Evolutionary conservation across 2,113 vertebrate genomes (phyloP), one percentile per base, ranked within the genome.

Genomic region (Pyxicephalus adspersus): DNA sequence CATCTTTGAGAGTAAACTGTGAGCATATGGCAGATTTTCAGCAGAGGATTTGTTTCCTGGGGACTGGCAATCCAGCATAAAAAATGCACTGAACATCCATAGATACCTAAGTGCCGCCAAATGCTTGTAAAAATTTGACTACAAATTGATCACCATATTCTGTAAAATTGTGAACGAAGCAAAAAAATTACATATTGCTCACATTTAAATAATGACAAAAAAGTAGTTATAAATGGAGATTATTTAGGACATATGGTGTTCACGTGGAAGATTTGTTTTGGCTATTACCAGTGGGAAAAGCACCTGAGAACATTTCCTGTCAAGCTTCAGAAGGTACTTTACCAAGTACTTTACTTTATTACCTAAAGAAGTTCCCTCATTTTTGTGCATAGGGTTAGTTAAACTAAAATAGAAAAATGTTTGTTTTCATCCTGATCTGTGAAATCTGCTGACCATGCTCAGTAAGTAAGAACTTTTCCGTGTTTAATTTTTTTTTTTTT

Each of bases 281-380:
- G 28, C 34, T 71, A 55, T 57, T 78, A 79, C 22, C 60, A 81
- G 68, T 81, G 38, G 58, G 67, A 72, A 79, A 73, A 60, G 19
- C 29, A 58, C 54, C 55, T 70, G 64, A 60, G 64, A 70, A 70
- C 60, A 74, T 22, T 70, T 70, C 55, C 65, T 22, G 22, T 60
- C 31, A 79, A 70, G 64, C 65, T 57, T 68, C 54, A 61, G 34
- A 79, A 70, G 20, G n/a, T 54, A 76, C 73, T 25, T 25, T 16
- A 74, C 29, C 50, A 60, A 18, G 29, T 31, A 52, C 28, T 73
- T 58, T 38, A 1, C 20, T 73, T 57, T 31, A 72, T 25, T 55
- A 16, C 68, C 25, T 23, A 26, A 15, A 71, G 22, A 52, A 11
- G 8, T 2, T 25, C 50, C 22, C 4, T 13, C 23, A 9, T 51